Evolutionary conservation across 2,888 invertebrate genomes (phyloP), one percentile per base, ranked within the genome.

Genomic region (Drosophila picticornis): DNA sequence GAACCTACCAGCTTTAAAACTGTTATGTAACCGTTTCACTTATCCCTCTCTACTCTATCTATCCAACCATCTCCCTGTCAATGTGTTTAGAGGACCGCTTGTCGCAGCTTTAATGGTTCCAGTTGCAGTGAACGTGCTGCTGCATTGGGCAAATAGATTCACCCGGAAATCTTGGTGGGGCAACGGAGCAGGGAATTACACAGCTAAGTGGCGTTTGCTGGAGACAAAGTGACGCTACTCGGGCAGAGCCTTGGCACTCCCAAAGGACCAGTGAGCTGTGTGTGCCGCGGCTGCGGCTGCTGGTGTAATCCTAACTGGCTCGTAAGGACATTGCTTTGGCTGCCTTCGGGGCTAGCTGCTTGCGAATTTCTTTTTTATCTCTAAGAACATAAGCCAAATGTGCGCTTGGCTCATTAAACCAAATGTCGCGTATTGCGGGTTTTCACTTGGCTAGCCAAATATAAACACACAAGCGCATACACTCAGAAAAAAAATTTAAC

Each of bases 341-440:
- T 63, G 69, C 63, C 59, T 51, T 43, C 27, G 53, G 61, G 64
- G 29, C 34, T 34, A 25, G 32, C 32, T 51, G 32, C 59, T 57
- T 64, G 53, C 38, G 32, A 32, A 51, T 61, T 55, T n/a, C n/a
- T 34, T 56, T 25, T 53, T 43, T 58, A 63, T 59, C 32, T 53
- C 60, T 31, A 67, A 75, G 69, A 60, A 70, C 55, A 57, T 56
- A 69, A 69, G 52, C 56, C 36, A 65, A 66, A 77, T 74, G 68
- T 69, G 59, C 52, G 77, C 70, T 68, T 73, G 75, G 70, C 84
- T 87, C 80, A 84, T 84, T 84, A 85, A 72, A 59, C 61, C 63
- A 74, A 80, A 74, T 65, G 70, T 71, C 56, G 70, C 66, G 67
- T 40, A 46, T 67, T 73, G 57, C 72, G 68, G 71, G 70, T 73